Evolutionary conservation across 2,113 vertebrate species (phyloP).

Genomic region (Albula goreensis): DNA sequence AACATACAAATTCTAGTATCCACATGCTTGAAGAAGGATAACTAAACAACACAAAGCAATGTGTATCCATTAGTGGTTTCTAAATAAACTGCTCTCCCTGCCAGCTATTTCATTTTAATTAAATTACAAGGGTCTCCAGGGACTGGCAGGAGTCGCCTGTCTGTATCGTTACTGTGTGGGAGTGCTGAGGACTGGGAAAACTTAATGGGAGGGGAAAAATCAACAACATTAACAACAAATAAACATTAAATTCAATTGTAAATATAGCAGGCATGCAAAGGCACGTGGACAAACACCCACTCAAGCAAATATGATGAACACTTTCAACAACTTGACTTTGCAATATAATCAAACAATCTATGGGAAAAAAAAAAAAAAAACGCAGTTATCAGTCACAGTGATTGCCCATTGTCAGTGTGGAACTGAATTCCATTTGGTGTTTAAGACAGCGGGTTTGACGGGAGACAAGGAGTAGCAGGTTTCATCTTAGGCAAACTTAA

Average conservation of each 20-base stretch:
- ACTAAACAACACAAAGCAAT: slow-evolving; percentile 62
- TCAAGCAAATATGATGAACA: neutral
- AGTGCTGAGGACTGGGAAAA: slow-evolving; percentile 45
- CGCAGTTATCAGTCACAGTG: slow-evolving; percentile 21
- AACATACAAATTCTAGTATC: slow-evolving; percentile 29
- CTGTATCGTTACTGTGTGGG: slow-evolving; percentile 55
- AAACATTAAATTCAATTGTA: slow-evolving; percentile 57
- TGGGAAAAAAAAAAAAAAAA: neutral
- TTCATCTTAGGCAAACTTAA: slow-evolving; percentile 17
- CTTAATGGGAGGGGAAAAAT: slow-evolving; percentile 38
- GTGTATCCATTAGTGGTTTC: slow-evolving; percentile 69
- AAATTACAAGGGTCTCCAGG: slow-evolving; percentile 73
- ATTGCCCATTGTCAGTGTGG: slow-evolving; percentile 27
- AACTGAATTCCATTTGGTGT: slow-evolving; percentile 14
- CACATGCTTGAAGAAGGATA: slow-evolving; percentile 41
- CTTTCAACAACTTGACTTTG: neutral
- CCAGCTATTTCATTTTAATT: slow-evolving; percentile 82
- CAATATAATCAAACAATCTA: slow-evolving; percentile 19
- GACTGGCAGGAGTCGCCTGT: slow-evolving; percentile 59
- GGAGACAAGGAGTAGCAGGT: slow-evolving; percentile 20
- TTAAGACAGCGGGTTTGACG: slow-evolving; percentile 29
- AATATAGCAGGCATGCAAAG: slow-evolving; percentile 27
- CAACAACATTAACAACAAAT: slow-evolving; percentile 61
- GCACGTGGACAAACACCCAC: neutral
- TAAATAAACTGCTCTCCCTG: slow-evolving; percentile 70